Conservation (phyloP, 1,140 invertebrate genomes). For the Eubasilissa regina region DNA sequence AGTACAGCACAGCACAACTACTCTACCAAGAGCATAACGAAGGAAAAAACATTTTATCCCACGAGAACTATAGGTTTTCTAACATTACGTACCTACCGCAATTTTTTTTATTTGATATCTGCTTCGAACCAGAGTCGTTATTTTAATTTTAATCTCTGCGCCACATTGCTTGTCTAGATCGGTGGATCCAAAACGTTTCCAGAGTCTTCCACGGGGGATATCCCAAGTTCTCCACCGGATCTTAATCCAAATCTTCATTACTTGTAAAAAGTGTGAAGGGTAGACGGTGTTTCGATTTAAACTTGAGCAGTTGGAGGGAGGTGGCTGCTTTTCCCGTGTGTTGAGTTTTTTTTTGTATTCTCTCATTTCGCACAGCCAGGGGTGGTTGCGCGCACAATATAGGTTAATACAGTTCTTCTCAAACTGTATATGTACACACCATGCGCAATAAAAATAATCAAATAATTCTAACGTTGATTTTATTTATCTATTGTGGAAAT, state of each 20-base stretch:
- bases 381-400: conserved; percentile 8
- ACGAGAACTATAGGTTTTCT: no score
- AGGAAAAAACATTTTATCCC: no score
- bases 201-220: conserved; percentile 13
- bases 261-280: conserved; percentile 48
- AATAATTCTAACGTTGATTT: no score
- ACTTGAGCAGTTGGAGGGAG: conserved; percentile 52
- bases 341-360: conserved; percentile 34
- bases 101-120: no score
- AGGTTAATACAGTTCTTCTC: conserved; percentile 29
- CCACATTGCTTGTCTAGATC: neutral
- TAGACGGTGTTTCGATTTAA: conserved; percentile 51
- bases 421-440: neutral
- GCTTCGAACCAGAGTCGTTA: no score
- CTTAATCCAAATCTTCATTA: conserved; percentile 57
- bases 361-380: conserved; percentile 36
- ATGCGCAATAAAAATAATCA: no score
- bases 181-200: neutral
- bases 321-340: conserved; percentile 21
- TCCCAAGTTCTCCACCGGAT: conserved; percentile 30
- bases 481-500: no score
- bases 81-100: no score
- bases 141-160: neutral
- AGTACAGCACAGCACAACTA: no score
- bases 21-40: no score